Base-by-base conservation (phyloP, 2,888 invertebrate species). In the Calliopum simillimum region DNA sequence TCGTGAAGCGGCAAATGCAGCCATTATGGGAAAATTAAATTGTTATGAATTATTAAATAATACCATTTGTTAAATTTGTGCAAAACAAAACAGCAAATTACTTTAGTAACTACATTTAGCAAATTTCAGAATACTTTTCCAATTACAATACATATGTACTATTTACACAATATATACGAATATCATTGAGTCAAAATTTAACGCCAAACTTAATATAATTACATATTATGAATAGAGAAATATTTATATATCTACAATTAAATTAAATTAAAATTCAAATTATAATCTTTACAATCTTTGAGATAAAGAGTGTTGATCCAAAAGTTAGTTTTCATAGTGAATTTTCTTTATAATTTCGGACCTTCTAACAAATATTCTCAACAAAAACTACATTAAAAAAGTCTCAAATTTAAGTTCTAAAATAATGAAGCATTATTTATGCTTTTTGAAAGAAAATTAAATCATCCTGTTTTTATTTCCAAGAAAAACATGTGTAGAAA, bases 31-130 rank as follows among this genome's bases (percentile, higher is more conserved):
- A 4, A 82, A 80, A 63, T 73, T 78, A 56, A 82, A 75, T 75
- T 86, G 86, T 78, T 84, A 85, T 75, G 84, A 86, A 79, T 82
- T 83, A 71, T 79, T 85, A 67, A 86, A 86, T 72, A 86, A 85
- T 75, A 86, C 87, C 51, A 84, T 86, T 77, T 86, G 86, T 81
- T 86, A 80, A 79, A 70, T 51, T 58, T 68, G 70, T 51, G 51
- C 51, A 64, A 66, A 69, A 56, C 69, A 69, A 70, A 49, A 41
- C 53, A 11, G 55, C 33, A 58, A 67, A 61, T 67, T 68, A 71
- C 66, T 71, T 72, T 72, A 41, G 41, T 53, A 49, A 67, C 58
- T 46, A 33, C 8, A 51, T 41, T 25, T 51, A 64, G 53, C 43
- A 25, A 41, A 55, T n/a, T 64, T 61, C 23, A 21, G 19, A 6